A percentile compares a stretch with the other conserved stretches of the same genome.
Conservation (phyloP, 2,888 invertebrate genomes). For the Isoperla grammatica region DNA sequence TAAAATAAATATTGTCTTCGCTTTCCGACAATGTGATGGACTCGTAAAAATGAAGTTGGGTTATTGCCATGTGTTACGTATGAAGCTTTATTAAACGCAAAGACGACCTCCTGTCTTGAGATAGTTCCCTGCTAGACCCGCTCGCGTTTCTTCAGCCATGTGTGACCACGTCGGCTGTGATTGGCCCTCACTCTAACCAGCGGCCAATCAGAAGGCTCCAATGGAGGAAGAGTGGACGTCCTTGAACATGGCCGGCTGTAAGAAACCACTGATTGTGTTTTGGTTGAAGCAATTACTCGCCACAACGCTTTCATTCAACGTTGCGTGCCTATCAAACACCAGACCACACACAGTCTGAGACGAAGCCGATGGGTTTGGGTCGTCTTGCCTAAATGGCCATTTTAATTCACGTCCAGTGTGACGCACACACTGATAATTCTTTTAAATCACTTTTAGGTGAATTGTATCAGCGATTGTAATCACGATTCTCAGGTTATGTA, state of each 20-base stretch:
- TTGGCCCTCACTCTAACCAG: neutral
- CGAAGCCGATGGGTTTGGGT: too few species aligned
- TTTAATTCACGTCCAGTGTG: too few species aligned
- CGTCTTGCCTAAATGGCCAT: too few species aligned
- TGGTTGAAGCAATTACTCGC: too few species aligned
- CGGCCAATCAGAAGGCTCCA: neutral
- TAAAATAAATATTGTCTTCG: slow-evolving; percentile 24
- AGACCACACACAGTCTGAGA: too few species aligned
- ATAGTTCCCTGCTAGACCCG: slow-evolving; percentile 22
- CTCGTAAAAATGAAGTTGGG: neutral
- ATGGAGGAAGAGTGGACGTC: neutral
- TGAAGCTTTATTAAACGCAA: slow-evolving; percentile 17
- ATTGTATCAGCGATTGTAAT: too few species aligned
- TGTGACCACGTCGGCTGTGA: slow-evolving; percentile 27
- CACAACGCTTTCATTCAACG: too few species aligned
- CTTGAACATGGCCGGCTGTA: neutral
- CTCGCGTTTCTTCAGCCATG: slow-evolving; percentile 33
- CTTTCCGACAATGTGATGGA: slow-evolving; percentile 1
- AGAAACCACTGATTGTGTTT: too few species aligned
- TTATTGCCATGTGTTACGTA: slow-evolving; percentile 1
- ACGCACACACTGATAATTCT: too few species aligned
- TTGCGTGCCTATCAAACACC: too few species aligned
- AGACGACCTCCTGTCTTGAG: slow-evolving; percentile 22
- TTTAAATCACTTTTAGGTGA: too few species aligned
- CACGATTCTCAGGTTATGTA: too few species aligned